Evolutionary conservation across 37 sponge, comb jelly and placozoan genomes (phyloP), one percentile per base, ranked within the genome.

Genomic region (Haliclona indistincta): DNA sequence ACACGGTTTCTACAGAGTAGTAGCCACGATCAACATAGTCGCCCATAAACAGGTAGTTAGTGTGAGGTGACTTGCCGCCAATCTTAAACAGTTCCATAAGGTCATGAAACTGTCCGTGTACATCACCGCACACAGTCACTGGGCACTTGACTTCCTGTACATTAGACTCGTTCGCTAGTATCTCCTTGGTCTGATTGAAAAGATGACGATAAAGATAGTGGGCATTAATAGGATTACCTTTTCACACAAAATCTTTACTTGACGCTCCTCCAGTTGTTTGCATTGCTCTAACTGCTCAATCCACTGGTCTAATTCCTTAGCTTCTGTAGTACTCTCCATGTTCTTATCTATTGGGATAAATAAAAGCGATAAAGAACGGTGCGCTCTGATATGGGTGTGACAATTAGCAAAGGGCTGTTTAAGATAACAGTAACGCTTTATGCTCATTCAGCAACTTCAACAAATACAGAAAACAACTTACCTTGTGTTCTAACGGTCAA

Each of bases 1-100:
- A 88, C 25, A 95, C 99, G 34, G 99, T 93, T 76, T 95, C 99
- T 26, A 98, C 86, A 30, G 95, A 95, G 69, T 92, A 98, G 81
- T 98, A 95, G 0, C 99, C 99, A 64, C 99, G 68, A 56, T 98
- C 99, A 32, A 98, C 99, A 71, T 98, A 98, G 67, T 98, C 99
- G 4, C 99, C 99, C 28, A 98, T 79, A 68, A 98, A 98, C 44
- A 98, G 93, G 65, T 97, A 97, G 23, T 80, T 84, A 10, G 98
- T 97, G 19, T 85, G 66, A 3, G 88, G 89, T 0, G 88, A 86
- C 2, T 83, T 65, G 26, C 98, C 98, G 20, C 98, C 98, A 5
- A 97, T 92, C 30, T 90, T 89, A 70, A 97, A 97, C 64, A 97
- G 74, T 84, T 97, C 91, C 87, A 97, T 94, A 22, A 97, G 92